phyloP scores from a whole-genome alignment of 2,888 invertebrate species.

The Cryptus armator region DNA sequence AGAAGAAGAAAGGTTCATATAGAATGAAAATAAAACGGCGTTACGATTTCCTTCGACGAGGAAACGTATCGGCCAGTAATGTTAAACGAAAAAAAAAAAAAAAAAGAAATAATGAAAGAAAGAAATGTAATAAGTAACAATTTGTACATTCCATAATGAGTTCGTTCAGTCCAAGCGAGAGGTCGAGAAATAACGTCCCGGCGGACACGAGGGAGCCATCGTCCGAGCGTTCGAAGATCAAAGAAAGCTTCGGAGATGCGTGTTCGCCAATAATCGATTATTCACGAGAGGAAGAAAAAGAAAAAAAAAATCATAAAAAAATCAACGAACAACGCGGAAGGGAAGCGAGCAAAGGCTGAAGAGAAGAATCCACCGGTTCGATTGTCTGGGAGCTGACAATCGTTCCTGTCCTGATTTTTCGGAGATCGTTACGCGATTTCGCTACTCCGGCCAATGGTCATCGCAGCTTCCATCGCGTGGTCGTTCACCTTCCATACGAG shows the following conservation, averaged over 20 bases:
- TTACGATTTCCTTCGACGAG: slow-evolving; percentile 34
- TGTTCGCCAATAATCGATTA: slow-evolving; percentile 36
- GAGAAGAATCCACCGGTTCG: slow-evolving; percentile 63
- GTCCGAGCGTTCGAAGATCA: neutral
- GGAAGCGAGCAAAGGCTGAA: neutral
- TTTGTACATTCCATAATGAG: slow-evolving; percentile 93
- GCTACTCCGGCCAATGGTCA: slow-evolving; percentile 9
- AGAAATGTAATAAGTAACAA: slow-evolving; percentile 86
- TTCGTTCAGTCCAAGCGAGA: slow-evolving; percentile 86
- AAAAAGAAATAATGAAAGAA: slow-evolving; percentile 56
- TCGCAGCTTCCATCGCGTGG: neutral
- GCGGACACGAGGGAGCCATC: slow-evolving; percentile 71
- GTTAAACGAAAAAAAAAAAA: slow-evolving; percentile 50
- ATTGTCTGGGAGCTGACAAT: slow-evolving; percentile 74
- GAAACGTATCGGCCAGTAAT: slow-evolving; percentile 45
- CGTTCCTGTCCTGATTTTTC: slow-evolving; percentile 62
- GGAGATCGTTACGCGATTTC: slow-evolving; percentile 10
- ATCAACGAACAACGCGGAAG: neutral
- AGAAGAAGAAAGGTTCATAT: neutral
- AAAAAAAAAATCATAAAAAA: neutral
- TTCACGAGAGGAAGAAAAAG: neutral
- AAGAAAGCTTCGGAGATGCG: slow-evolving; percentile 39
- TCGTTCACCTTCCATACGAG: slow-evolving; percentile 5
- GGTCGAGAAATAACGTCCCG: slow-evolving; percentile 69
- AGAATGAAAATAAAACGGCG: slow-evolving; percentile 35